Evolutionary conservation across 2,888 invertebrate species (phyloP).

Genomic region (Eilema sororculum): DNA sequence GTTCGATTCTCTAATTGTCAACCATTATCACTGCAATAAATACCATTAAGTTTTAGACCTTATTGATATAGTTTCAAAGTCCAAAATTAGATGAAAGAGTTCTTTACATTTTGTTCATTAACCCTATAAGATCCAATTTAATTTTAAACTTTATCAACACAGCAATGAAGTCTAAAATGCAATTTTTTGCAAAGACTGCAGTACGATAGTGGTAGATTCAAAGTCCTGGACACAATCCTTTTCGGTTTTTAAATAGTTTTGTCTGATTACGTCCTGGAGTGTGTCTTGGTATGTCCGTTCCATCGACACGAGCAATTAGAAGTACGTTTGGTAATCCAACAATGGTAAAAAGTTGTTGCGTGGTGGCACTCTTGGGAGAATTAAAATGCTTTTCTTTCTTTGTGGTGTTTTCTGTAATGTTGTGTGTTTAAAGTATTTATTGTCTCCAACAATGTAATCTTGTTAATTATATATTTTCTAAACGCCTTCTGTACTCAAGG

Average conservation of each 20-base stretch:
- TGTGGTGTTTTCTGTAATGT: not conserved
- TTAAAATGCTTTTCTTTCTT: not conserved
- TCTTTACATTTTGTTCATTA: too few species aligned
- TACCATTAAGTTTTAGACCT: too few species aligned
- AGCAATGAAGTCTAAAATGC: too few species aligned
- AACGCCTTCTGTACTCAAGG: not conserved
- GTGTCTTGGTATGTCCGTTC: not conserved
- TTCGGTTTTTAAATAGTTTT: not conserved
- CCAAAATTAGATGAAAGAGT: too few species aligned
- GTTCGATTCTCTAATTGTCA: too few species aligned
- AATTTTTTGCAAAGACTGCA: too few species aligned
- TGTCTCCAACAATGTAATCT: not conserved
- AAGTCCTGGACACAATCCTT: not conserved
- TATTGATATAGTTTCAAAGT: too few species aligned
- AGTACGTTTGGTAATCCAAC: not conserved
- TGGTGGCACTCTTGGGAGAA: conserved; percentile 1
- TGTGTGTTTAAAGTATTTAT: not conserved
- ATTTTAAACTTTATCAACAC: too few species aligned
- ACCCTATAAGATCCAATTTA: too few species aligned
- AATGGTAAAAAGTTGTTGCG: not conserved
- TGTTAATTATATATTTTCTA: not conserved
- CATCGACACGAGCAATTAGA: not conserved
- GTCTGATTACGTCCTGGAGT: not conserved
- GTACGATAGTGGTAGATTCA: too few species aligned
- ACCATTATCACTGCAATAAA: too few species aligned